Percentiles rank a stretch among this genome's conserved stretches.
phyloP scores from a whole-genome alignment of 2,113 vertebrate genomes.

The Sterna hirundo region DNA sequence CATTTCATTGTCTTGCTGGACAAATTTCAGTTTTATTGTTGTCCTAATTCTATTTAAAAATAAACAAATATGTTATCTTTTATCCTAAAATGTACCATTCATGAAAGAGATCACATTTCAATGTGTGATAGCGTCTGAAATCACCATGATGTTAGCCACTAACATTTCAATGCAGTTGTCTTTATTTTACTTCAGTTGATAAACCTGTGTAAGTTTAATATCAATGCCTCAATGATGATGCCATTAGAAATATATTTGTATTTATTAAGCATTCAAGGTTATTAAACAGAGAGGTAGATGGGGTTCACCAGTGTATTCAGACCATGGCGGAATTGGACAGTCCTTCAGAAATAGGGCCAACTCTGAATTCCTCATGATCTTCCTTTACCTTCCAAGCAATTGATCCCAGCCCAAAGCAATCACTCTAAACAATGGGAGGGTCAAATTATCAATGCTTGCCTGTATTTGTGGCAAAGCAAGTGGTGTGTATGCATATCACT shows the following conservation, averaged over 20 bases:
- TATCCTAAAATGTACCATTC: background rate
- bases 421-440: background rate
- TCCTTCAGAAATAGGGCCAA: background rate
- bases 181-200: background rate
- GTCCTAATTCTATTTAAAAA: background rate
- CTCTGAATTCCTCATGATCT: background rate
- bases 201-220: background rate
- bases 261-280: background rate
- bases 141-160: background rate
- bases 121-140: background rate
- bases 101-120: background rate
- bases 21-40: background rate
- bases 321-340: background rate
- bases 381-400: background rate
- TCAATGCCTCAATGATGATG: background rate
- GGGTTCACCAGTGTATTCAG: background rate
- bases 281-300: background rate
- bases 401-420: background rate
- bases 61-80: background rate
- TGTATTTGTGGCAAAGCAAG: background rate
- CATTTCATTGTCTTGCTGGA: background rate
- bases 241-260: background rate
- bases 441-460: background rate
- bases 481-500: background rate
- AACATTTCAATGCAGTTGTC: background rate